Evolutionary conservation across 2,113 vertebrate species (phyloP).

Genomic region (Nerophis lumbriciformis): DNA sequence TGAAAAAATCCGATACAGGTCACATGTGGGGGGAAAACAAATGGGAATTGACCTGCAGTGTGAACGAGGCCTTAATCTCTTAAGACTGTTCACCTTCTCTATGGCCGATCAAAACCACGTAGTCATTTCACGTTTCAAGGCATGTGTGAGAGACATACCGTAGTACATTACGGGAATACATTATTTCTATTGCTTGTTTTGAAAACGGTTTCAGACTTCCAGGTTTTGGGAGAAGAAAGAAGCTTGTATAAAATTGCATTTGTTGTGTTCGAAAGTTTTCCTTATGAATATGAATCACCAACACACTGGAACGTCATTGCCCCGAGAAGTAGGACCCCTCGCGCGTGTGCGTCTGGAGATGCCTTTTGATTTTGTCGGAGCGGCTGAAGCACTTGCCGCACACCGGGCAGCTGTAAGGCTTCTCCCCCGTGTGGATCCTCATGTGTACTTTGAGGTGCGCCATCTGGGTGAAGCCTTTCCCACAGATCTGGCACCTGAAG

Average conservation of each 20-base stretch:
- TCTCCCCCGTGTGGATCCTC: conserved; percentile 69
- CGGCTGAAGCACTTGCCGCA: conserved; percentile 71
- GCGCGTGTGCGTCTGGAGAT: conserved; percentile 68
- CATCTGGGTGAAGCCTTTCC: conserved; percentile 71
- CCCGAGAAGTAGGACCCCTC: conserved; percentile 69
- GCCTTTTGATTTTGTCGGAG: conserved; percentile 71
- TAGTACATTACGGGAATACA: too few relatives aligned
- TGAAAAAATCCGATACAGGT: too few relatives aligned
- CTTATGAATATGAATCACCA: conserved; percentile 37
- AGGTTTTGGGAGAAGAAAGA: conserved; percentile 35
- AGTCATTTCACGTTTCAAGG: conserved; percentile 38
- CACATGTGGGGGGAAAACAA: too few relatives aligned
- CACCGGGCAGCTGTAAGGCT: conserved; percentile 69
- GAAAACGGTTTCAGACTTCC: conserved; percentile 31
- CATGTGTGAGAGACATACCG: conserved; percentile 59
- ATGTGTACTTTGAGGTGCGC: conserved; percentile 70
- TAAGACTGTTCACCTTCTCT: conserved; percentile 19
- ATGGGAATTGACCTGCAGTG: too few relatives aligned
- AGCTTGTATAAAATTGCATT: conserved; percentile 44
- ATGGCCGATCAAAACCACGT: conserved; percentile 14
- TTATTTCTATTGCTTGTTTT: conserved; percentile 44
- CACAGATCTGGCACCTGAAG: conserved; percentile 69
- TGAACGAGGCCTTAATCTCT: too few relatives aligned
- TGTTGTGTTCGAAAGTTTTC: conserved; percentile 33
- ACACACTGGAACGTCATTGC: conserved; percentile 47